These are phyloP conservation scores for Microtus richardsoni DNA, from an alignment of 2,113 vertebrate genomes.

Conservation along the genomic window DNA sequence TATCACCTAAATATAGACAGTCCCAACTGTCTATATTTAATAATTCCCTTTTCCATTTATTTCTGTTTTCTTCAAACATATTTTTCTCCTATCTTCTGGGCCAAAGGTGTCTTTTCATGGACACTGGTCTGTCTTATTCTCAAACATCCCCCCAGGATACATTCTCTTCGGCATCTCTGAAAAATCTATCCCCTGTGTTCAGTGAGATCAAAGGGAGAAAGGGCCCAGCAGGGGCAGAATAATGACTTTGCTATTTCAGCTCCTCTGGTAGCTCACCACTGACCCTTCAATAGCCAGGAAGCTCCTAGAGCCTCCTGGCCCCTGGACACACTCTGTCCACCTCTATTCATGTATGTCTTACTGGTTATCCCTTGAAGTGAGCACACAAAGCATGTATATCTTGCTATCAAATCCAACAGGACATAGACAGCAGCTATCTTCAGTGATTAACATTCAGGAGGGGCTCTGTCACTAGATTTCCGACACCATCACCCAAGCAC, in stretches of 20 bases:
- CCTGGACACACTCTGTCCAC: neutral
- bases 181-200: neutral
- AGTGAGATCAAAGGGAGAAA: neutral
- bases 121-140: neutral
- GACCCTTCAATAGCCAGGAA: neutral
- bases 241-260: neutral
- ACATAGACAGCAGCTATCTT: neutral
- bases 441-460: neutral
- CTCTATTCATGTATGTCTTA: neutral
- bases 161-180: neutral
- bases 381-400: neutral
- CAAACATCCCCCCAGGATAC: neutral
- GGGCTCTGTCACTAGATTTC: neutral
- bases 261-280: neutral
- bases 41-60: neutral
- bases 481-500: neutral
- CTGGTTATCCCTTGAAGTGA: neutral
- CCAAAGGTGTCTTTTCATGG: neutral
- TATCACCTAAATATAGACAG: neutral
- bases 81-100: neutral
- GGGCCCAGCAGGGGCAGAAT: neutral
- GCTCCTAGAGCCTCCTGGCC: neutral
- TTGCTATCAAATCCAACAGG: neutral
- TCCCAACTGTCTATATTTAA: neutral
- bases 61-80: conserved; percentile 31